Evolutionary conservation across 2,888 invertebrate species (phyloP), one percentile per base, ranked within the genome.

Genomic region (Idaea biselata): DNA sequence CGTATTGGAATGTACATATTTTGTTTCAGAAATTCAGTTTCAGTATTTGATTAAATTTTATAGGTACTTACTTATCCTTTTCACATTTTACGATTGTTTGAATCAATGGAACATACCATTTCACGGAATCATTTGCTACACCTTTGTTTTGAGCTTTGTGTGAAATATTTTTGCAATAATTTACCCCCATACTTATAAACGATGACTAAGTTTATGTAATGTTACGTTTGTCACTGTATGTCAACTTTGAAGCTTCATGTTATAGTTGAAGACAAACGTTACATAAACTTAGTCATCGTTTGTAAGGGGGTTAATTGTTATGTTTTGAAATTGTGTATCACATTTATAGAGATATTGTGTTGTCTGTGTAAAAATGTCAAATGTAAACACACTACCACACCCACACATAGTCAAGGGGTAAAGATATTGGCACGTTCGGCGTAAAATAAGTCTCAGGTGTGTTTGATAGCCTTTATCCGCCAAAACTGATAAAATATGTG

Each of bases 381-480:
- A 58, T 63, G 25, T 25, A 25, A 25, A 25, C 25, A 25, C 60
- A 55, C 63, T 61, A 67, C 62, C 25, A 25, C 25, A 3, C 62
- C 61, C 70, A 68, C 61, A 68, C 64, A 66, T 60, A 68, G 68
- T 65, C 64, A 62, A 70, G 78, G 72, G 78, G 79, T 79, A 80
- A 80, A 82, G 82, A 84, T 89, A 89, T 89, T 88, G 87, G 88
- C 86, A 85, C 81, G 83, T 82, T 79, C 80, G 80, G 83, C 88
- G 87, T 88, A 88, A 91, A 91, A 89, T 89, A 90, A 84, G 88
- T 83, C 89, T 89, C 90, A 90, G 90, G 91, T 91, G 91, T 87
- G 80, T 76, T 81, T 88, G 88, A 90, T 89, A 82, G 89, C 88
- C 80, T 89, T 87, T 87, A 88, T 88, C 84, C 87, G 88, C 83